A percentile compares a stretch with the other conserved stretches of the same genome.
Conservation (phyloP, 92 coral and sea anemone genomes). For the Isaurus tuberculatus region DNA sequence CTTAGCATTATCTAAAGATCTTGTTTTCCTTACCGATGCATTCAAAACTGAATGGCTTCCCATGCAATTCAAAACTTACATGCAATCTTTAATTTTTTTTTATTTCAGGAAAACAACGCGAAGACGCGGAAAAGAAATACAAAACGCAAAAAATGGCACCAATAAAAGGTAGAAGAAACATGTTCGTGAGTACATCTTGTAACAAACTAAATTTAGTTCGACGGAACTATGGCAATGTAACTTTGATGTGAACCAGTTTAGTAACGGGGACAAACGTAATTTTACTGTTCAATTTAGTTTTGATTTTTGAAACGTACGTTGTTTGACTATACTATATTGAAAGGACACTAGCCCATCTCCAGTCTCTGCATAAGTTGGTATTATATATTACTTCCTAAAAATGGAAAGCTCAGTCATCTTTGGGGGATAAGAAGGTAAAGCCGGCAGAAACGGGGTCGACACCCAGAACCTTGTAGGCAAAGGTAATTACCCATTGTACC, state of each 20-base stretch:
- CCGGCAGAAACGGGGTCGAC: no score
- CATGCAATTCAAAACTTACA: neutral
- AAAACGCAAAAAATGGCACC: neutral
- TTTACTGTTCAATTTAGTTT: no score
- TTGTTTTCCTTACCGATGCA: neutral
- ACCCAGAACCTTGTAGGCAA: no score
- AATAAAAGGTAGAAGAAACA: neutral
- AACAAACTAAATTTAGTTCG: neutral
- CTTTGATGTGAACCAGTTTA: neutral
- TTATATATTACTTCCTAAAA: no score
- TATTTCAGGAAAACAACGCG: neutral
- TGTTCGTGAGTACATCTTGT: neutral
- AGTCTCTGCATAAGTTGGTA: no score
- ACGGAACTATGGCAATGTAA: neutral
- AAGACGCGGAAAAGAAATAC: conserved; percentile 3
- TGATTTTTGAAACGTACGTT: no score
- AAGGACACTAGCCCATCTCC: no score
- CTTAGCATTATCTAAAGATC: neutral
- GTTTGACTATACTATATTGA: no score
- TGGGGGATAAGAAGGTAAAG: no score
- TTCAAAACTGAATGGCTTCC: neutral
- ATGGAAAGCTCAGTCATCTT: no score
- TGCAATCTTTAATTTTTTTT: neutral
- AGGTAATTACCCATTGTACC: no score
- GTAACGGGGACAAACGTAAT: no score